phyloP scores from a whole-genome alignment of 2,113 vertebrate genomes.

The Orientallactaga bullata region DNA sequence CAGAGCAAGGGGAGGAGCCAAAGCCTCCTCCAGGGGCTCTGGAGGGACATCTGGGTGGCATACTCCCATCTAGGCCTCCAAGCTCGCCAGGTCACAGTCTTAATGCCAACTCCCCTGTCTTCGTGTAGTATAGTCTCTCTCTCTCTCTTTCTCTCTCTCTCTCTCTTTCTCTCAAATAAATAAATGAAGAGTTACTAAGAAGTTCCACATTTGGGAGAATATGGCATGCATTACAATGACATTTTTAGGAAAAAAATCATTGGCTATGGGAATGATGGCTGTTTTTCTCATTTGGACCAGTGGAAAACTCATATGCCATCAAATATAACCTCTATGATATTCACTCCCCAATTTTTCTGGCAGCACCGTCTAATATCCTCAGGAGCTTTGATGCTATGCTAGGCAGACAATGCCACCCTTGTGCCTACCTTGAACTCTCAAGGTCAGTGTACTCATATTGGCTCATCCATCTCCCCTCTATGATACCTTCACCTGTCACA shows the following conservation, averaged over 20 bases:
- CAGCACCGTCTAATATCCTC: neutral
- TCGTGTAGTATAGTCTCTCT: too few relatives aligned
- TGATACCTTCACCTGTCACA: neutral
- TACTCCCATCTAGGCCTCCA: neutral
- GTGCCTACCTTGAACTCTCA: neutral
- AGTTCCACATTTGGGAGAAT: constrained; percentile 28
- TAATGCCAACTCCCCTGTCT: neutral
- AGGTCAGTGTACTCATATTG: neutral
- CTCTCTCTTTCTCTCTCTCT: too few relatives aligned
- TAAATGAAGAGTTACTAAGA: neutral
- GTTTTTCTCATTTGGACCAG: fast-evolving
- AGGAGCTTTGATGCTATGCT: neutral
- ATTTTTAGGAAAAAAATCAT: constrained; percentile 74
- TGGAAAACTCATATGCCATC: neutral
- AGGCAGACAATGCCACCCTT: neutral
- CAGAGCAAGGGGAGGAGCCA: neutral
- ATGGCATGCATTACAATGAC: constrained; percentile 73
- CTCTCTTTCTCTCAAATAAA: too few relatives aligned
- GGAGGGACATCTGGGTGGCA: neutral
- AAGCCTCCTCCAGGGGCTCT: neutral
- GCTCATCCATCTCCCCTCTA: neutral
- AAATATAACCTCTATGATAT: neutral
- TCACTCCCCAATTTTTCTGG: neutral
- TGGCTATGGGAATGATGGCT: neutral
- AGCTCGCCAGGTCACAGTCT: neutral